Percentiles rank a stretch among this genome's conserved stretches.
Evolutionary conservation across 2,797 vertebrate genomes (phyloP).

Genomic region (Leptoclinus maculatus): DNA sequence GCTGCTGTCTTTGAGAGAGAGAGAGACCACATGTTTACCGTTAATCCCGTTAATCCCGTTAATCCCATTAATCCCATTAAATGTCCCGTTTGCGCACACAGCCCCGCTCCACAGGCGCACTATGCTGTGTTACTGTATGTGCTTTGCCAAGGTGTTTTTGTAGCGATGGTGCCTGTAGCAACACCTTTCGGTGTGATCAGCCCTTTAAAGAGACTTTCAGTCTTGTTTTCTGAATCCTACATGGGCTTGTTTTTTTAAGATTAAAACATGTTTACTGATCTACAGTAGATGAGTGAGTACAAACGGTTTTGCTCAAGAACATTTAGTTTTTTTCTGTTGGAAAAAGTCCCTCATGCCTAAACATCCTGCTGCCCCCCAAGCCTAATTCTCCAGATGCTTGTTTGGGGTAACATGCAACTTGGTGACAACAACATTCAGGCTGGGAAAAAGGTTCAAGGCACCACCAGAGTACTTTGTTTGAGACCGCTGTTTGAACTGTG

Average conservation of each 20-base stretch:
- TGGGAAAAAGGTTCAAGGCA: slow-evolving; percentile 25
- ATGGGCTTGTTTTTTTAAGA: slow-evolving; percentile 1
- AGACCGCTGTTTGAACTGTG: slow-evolving; percentile 29
- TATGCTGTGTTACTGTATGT: neutral
- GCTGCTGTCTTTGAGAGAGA: neutral
- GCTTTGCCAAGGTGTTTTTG: neutral
- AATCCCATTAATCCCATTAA: neutral
- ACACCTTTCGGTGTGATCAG: neutral
- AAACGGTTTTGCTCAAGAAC: neutral
- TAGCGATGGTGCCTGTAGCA: too few relatives aligned
- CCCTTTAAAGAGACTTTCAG: neutral
- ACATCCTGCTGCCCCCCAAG: slow-evolving; percentile 16
- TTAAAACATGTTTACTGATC: neutral
- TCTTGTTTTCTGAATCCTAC: neutral
- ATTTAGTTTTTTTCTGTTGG: slow-evolving; percentile 5
- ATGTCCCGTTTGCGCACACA: neutral
- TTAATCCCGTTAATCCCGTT: neutral
- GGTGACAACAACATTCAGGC: slow-evolving; percentile 28
- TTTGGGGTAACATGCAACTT: slow-evolving; percentile 31
- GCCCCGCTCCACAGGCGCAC: neutral
- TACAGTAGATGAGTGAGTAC: neutral
- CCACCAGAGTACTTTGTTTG: slow-evolving; percentile 25
- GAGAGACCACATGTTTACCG: neutral
- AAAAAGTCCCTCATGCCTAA: slow-evolving; percentile 23
- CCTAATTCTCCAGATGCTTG: slow-evolving; percentile 31